These are phyloP conservation scores for Pomacea canaliculata DNA, from an alignment of 2,888 invertebrate genomes.

Conservation along the genomic window DNA sequence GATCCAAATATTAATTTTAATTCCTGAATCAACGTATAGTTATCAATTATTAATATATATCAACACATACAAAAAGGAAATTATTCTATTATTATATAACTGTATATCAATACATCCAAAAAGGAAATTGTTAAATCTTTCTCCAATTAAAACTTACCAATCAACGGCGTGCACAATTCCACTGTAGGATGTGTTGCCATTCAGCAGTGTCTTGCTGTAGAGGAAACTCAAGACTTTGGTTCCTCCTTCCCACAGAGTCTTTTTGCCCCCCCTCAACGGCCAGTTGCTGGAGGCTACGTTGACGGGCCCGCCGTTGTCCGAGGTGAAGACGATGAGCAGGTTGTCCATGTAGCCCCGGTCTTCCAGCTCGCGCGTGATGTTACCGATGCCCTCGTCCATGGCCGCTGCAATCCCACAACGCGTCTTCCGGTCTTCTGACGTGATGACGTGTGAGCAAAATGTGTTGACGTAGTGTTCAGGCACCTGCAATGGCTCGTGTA, in stretches of 20 bases:
- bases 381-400: constrained; percentile 73
- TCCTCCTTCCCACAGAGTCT: neutral
- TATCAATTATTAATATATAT: no score
- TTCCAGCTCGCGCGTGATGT: constrained; percentile 78
- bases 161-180: no score
- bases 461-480: neutral
- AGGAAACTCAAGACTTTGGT: neutral
- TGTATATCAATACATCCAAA: no score
- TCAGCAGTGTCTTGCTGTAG: neutral
- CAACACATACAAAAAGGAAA: no score
- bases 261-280: neutral
- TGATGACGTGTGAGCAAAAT: constrained; percentile 8
- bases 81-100: no score
- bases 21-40: no score
- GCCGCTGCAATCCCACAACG: constrained; percentile 70
- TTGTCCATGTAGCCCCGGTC: constrained; percentile 79
- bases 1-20: no score
- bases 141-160: no score
- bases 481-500: constrained; percentile 38
- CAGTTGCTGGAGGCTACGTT: neutral
- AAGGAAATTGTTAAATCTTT: no score
- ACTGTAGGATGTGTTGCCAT: no score
- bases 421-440: neutral
- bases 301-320: no score
- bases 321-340: constrained; percentile 77